phyloP scores from a whole-genome alignment of 2,888 invertebrate genomes.

The Scotopteryx bipunctaria region DNA sequence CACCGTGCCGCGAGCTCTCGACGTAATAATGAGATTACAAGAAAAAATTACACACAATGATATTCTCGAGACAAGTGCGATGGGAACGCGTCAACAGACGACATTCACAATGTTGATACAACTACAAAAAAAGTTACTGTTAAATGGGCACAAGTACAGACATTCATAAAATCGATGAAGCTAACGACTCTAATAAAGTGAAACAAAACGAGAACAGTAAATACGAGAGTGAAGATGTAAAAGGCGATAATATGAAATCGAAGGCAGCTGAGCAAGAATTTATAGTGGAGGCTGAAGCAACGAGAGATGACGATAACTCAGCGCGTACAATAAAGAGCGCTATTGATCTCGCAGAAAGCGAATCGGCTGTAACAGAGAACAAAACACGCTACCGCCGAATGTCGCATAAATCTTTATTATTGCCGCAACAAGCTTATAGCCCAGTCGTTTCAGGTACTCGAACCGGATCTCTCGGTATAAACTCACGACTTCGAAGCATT shows the following conservation, averaged over 20 bases:
- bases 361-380: conserved; percentile 80
- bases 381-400: conserved; percentile 82
- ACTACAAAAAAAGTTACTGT: conserved; percentile 32
- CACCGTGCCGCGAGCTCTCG: conserved; percentile 67
- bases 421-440: conserved; percentile 81
- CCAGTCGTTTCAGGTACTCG: conserved; percentile 78
- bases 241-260: conserved; percentile 73
- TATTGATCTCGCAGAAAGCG: conserved; percentile 81
- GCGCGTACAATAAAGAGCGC: conserved; percentile 76
- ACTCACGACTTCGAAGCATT: conserved; percentile 80
- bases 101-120: conserved; percentile 44
- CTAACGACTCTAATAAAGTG: conserved; percentile 44
- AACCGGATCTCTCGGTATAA: conserved; percentile 77
- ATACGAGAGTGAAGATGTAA: conserved; percentile 65
- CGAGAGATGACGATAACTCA: conserved; percentile 74
- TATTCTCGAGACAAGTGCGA: conserved; percentile 52
- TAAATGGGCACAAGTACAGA: conserved; percentile 21
- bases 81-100: conserved; percentile 55
- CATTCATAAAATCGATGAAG: conserved; percentile 45
- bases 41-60: conserved; percentile 69
- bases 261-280: conserved; percentile 62
- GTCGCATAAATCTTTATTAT: conserved; percentile 83
- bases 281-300: conserved; percentile 67
- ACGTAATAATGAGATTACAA: conserved; percentile 79
- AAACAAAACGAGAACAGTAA: conserved; percentile 55